Conservation (phyloP, 2,797 vertebrate species). For the Serranus cabrilla region DNA sequence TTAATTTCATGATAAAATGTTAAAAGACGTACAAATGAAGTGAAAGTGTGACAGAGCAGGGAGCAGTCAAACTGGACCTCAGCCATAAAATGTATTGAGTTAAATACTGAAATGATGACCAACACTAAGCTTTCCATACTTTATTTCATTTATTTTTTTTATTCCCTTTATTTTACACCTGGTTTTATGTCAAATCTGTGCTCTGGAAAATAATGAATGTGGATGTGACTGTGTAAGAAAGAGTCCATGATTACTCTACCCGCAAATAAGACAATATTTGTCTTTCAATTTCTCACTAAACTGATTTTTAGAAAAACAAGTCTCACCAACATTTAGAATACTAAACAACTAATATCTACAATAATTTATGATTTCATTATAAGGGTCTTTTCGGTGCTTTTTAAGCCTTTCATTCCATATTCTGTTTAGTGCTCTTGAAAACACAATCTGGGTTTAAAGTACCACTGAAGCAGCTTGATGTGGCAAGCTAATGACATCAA, state of each 20-base stretch:
- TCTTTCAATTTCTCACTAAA: constrained; percentile 39
- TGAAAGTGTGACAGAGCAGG: not conserved
- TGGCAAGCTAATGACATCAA: constrained; percentile 83
- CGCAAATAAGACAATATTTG: constrained; percentile 53
- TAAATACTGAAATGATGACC: not conserved
- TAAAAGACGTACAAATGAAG: not conserved
- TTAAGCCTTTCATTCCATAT: constrained; percentile 74
- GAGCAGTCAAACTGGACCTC: not conserved
- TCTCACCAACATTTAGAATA: constrained; percentile 33
- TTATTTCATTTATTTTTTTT: not conserved
- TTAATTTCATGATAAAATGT: not conserved
- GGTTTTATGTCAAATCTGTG: not conserved
- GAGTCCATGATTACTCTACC: constrained; percentile 15
- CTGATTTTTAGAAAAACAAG: constrained; percentile 43
- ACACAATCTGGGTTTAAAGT: constrained; percentile 79
- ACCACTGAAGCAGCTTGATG: constrained; percentile 75
- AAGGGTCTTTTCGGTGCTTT: constrained; percentile 58
- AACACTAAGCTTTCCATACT: not conserved
- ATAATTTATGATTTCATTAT: constrained; percentile 69
- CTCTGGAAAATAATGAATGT: not conserved
- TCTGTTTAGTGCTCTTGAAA: constrained; percentile 80
- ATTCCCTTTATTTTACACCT: not conserved
- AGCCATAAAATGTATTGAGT: not conserved
- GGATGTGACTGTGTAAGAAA: constrained; percentile 20
- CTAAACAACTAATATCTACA: constrained; percentile 64